Evolutionary conservation across 2,797 vertebrate genomes (phyloP).

Genomic region (Parauchenoglanis punctatus): DNA sequence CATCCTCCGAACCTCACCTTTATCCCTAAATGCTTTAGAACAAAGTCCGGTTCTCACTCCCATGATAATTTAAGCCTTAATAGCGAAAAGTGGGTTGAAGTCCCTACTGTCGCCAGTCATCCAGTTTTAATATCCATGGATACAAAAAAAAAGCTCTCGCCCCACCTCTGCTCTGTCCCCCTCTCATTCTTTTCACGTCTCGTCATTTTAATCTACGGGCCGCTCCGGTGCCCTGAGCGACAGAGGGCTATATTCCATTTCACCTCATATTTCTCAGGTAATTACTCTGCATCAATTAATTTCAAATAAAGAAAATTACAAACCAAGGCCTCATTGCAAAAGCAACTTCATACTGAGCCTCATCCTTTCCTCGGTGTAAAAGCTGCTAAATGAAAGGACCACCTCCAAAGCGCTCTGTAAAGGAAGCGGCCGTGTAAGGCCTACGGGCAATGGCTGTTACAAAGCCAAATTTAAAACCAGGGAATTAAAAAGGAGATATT

Average conservation of each 20-base stretch:
- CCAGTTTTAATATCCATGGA: conserved; percentile 69
- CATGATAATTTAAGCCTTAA: conserved; percentile 68
- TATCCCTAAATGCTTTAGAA: conserved; percentile 38
- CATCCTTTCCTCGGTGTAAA: conserved; percentile 60
- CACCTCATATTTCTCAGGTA: conserved; percentile 70
- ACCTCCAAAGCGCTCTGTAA: conserved; percentile 40
- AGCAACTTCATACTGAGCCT: conserved; percentile 51
- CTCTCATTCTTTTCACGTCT: conserved; percentile 28
- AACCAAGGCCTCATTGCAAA: conserved; percentile 54
- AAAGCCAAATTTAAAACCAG: conserved; percentile 62
- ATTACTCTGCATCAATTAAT: conserved; percentile 74
- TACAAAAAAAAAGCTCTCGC: conserved; percentile 65
- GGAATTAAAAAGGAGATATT: conserved; percentile 69
- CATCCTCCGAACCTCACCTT: conserved; percentile 16
- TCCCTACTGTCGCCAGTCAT: conserved; percentile 69
- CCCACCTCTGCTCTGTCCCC: not conserved
- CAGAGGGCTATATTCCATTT: conserved; percentile 69
- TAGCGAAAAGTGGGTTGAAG: conserved; percentile 68
- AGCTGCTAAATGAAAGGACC: conserved; percentile 60
- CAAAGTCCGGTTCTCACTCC: conserved; percentile 57
- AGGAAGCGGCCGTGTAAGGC: conserved; percentile 47
- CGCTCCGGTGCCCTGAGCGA: conserved; percentile 66
- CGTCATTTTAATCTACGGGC: conserved; percentile 68
- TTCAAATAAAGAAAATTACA: conserved; percentile 68
- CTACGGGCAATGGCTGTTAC: conserved; percentile 54